Evolutionary conservation across 2,797 vertebrate species (phyloP), one percentile per base, ranked within the genome.

Genomic region (Picus viridis): DNA sequence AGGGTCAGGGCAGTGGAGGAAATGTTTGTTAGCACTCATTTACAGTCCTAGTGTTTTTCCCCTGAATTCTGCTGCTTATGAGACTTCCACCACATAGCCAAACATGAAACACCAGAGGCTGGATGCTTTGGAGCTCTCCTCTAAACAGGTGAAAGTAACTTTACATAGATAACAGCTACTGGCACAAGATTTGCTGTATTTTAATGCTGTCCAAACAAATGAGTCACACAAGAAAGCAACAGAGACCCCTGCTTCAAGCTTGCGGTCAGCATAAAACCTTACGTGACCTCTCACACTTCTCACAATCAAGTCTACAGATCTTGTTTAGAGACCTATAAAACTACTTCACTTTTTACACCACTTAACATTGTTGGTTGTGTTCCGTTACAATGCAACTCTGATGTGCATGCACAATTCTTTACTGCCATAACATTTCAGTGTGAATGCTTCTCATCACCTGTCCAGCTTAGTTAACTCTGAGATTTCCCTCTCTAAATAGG

Each of bases 321-420:
- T 63, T 27, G 63, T 75, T 73, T 19, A 29, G 26, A 77, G 23
- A 86, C 54, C 29, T 29, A 6, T 2, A 63, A 34, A 80, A 62
- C 9, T 39, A 10, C 26, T 87, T 83, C 47, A 26, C 27, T 51
- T 65, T 72, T 45, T 32, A 5, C 10, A 53, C 17, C 62, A 29
- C 47, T 58, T 41, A 36, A 71, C 3, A 5, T 36, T n/a, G 36
- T 2, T 26, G 22, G 30, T 51, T n/a, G 61, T 0, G 0, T 54
- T 89, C 51, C 39, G 41, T 30, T 8, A 26, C 41, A 29, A 26
- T 2, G n/a, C 17, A 64, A 41, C 49, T 19, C 58, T 49, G 32
- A 4, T 53, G 34, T 12, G n/a, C 34, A 16, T 0, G 0, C 27
- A 16, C 51, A 10, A 15, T 9, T 27, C n/a, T 36, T 71, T 36